Percentiles rank a stretch among this genome's conserved stretches.
Conservation (phyloP, 2,113 vertebrate species). For the Saimiri boliviensis region DNA sequence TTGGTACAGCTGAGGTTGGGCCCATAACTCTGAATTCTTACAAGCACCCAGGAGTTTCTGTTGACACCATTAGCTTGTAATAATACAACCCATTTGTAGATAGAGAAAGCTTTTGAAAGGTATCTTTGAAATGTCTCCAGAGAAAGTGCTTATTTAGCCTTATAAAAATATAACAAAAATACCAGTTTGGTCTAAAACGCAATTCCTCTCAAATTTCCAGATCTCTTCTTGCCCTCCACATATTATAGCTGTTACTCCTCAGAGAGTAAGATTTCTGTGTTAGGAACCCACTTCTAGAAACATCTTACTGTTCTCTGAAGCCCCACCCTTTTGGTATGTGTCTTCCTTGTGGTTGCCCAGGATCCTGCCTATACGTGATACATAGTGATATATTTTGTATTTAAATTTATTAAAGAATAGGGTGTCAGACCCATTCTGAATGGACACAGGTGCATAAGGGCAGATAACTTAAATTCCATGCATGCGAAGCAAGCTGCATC, state of each 20-base stretch:
- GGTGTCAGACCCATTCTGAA: not conserved
- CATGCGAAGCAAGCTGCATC: not conserved
- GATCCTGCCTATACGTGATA: not conserved
- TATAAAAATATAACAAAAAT: slow-evolving; percentile 36
- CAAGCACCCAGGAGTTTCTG: not conserved
- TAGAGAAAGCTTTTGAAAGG: slow-evolving; percentile 7
- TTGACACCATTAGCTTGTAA: not conserved
- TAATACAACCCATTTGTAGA: not conserved
- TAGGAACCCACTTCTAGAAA: not conserved
- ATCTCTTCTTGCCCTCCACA: not conserved
- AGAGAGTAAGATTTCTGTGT: not conserved
- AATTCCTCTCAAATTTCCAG: not conserved
- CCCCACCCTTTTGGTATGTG: not conserved
- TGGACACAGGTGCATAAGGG: not conserved
- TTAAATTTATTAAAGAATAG: not conserved
- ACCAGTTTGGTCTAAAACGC: not conserved
- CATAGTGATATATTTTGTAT: not conserved
- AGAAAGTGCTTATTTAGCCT: not conserved
- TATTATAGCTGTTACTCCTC: not conserved
- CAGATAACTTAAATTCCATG: not conserved
- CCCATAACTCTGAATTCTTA: not conserved
- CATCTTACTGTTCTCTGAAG: not conserved
- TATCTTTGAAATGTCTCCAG: slow-evolving; percentile 17
- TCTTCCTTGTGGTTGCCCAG: not conserved
- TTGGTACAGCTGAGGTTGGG: not conserved